These are phyloP conservation scores for Cyprinodon variegatus DNA, from an alignment of 2,113 vertebrate genomes.

Conservation along the genomic window DNA sequence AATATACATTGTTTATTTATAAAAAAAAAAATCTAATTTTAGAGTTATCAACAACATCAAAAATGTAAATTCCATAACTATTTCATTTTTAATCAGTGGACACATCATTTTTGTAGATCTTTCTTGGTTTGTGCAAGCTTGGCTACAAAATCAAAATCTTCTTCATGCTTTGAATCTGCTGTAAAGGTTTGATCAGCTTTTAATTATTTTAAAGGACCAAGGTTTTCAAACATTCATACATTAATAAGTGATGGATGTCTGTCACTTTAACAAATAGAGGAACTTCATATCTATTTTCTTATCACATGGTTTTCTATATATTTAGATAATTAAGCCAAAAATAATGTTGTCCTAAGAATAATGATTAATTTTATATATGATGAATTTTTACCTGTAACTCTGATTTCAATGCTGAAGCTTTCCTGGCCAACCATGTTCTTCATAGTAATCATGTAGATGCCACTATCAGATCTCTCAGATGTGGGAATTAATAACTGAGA, in stretches of 20 bases:
- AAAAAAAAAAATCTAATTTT: too few relatives aligned
- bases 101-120: not conserved
- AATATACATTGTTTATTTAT: too few relatives aligned
- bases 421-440: constrained; percentile 79
- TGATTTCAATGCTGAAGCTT: constrained; percentile 81
- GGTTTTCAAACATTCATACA: not conserved
- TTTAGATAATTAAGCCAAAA: not conserved
- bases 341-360: not conserved
- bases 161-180: not conserved
- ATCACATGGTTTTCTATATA: not conserved
- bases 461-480: constrained; percentile 81
- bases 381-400: constrained; percentile 83
- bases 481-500: constrained; percentile 84
- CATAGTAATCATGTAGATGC: constrained; percentile 83
- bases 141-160: too few relatives aligned
- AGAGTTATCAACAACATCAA: too few relatives aligned
- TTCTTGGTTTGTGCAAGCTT: not conserved
- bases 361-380: not conserved
- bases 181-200: not conserved
- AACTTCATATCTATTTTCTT: not conserved
- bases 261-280: not conserved
- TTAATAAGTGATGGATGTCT: not conserved
- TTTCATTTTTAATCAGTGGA: too few relatives aligned
- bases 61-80: not conserved
- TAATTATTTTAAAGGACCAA: not conserved